These are phyloP conservation scores for Heterotis niloticus DNA, from an alignment of 2,113 vertebrate species.

Conservation along the genomic window DNA sequence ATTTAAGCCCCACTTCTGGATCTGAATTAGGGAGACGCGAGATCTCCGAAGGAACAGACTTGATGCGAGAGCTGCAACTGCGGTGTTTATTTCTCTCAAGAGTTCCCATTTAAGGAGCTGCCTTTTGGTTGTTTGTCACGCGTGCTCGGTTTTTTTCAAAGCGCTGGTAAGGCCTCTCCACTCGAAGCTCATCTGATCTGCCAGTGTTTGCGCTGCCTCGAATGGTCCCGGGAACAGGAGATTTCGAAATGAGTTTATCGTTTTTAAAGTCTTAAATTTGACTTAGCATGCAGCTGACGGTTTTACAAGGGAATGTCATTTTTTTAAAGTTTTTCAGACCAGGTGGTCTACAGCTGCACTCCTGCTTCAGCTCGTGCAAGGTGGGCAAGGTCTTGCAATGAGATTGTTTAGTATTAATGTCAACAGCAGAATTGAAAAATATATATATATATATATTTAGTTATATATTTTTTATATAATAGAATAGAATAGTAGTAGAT, in stretches of 20 bases:
- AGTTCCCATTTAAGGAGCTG: slow-evolving; percentile 66
- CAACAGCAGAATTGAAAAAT: no score
- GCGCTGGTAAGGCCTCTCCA: not conserved
- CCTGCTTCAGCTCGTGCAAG: no score
- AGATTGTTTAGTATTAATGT: no score
- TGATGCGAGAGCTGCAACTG: slow-evolving; percentile 60
- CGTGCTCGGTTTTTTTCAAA: not conserved
- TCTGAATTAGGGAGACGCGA: slow-evolving; percentile 71
- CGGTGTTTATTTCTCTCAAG: slow-evolving; percentile 68
- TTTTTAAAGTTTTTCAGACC: no score
- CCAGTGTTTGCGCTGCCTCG: not conserved
- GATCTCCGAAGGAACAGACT: slow-evolving; percentile 71
- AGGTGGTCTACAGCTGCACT: no score
- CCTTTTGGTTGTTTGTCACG: slow-evolving; percentile 38
- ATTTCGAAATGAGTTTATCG: not conserved
- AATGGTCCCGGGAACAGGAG: not conserved
- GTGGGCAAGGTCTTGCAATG: no score
- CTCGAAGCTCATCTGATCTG: not conserved
- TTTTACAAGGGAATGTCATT: no score
- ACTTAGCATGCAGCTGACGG: not conserved
- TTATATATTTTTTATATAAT: no score
- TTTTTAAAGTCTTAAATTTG: not conserved
- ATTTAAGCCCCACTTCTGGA: slow-evolving; percentile 82
- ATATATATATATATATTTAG: no score
- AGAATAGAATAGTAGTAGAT: no score